phyloP scores from a whole-genome alignment of 2,797 vertebrate genomes.

The Peromyscus aztecus region DNA sequence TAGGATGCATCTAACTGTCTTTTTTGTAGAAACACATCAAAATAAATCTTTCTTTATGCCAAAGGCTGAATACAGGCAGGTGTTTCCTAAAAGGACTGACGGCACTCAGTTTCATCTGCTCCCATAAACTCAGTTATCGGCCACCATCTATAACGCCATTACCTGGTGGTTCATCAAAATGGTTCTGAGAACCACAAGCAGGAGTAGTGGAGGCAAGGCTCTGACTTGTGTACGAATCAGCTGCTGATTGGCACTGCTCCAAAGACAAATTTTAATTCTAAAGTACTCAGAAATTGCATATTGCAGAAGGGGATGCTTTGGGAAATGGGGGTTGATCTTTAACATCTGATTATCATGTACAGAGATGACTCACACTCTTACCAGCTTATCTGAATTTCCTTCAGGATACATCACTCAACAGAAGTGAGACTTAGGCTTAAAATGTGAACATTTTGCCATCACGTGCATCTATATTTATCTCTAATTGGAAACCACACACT shows the following conservation, averaged over 20 bases:
- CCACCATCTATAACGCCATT: constrained; percentile 41
- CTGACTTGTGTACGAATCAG: background rate
- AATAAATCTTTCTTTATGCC: constrained; percentile 1
- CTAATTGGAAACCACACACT: constrained; percentile 27
- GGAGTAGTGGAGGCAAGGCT: constrained; percentile 68
- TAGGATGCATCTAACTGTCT: background rate
- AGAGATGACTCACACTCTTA: background rate
- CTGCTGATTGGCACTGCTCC: constrained; percentile 60
- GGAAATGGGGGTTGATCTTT: constrained; percentile 29
- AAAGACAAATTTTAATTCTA: constrained; percentile 43
- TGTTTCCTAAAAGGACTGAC: background rate
- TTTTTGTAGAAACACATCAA: background rate
- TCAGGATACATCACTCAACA: background rate
- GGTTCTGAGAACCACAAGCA: constrained; percentile 64
- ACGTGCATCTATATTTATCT: constrained; percentile 17
- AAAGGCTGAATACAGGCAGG: background rate
- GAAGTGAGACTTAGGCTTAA: constrained; percentile 37
- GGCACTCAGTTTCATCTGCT: background rate
- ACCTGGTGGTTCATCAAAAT: background rate
- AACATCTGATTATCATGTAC: background rate
- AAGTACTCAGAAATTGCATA: constrained; percentile 45
- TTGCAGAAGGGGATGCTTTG: constrained; percentile 66
- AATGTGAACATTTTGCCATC: background rate
- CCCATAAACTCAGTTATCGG: constrained; percentile 42
- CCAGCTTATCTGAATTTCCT: background rate